Evolutionary conservation across 2,888 invertebrate species (phyloP).

Genomic region (Melanargia galathea): DNA sequence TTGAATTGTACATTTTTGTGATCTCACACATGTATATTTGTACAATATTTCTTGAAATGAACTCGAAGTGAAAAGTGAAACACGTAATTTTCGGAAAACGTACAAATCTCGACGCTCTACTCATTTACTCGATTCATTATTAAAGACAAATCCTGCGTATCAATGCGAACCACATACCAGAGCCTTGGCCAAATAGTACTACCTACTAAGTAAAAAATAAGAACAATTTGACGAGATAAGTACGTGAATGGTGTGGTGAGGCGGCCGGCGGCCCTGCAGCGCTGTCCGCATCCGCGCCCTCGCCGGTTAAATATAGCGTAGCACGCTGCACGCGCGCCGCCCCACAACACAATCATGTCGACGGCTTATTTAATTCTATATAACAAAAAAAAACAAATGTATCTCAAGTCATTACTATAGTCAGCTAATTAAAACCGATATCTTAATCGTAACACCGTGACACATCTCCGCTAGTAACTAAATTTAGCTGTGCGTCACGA

Average conservation of each 20-base stretch:
- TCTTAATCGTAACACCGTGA: slow-evolving; percentile 22
- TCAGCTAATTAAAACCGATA: slow-evolving; percentile 24
- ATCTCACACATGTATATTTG: no score
- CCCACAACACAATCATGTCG: slow-evolving; percentile 69
- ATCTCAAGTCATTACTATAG: slow-evolving; percentile 37
- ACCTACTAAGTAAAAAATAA: background rate
- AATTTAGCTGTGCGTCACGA: slow-evolving; percentile 26
- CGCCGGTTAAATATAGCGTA: slow-evolving; percentile 76
- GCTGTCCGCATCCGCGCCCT: slow-evolving; percentile 63
- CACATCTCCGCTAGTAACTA: slow-evolving; percentile 15
- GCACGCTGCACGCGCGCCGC: slow-evolving; percentile 67
- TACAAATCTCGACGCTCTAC: no score
- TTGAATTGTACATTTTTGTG: no score
- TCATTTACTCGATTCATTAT: no score
- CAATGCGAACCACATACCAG: background rate
- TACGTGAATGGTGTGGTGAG: slow-evolving; percentile 63
- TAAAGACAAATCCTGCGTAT: background rate
- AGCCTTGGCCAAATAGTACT: background rate
- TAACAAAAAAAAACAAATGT: slow-evolving; percentile 42
- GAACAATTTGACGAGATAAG: slow-evolving; percentile 31
- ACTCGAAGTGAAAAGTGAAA: no score
- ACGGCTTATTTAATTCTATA: slow-evolving; percentile 55
- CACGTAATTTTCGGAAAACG: no score
- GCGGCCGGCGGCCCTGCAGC: slow-evolving; percentile 60
- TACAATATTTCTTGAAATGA: no score